Base-by-base conservation (phyloP, 1,140 invertebrate species). In the Anastrepha obliqua region DNA sequence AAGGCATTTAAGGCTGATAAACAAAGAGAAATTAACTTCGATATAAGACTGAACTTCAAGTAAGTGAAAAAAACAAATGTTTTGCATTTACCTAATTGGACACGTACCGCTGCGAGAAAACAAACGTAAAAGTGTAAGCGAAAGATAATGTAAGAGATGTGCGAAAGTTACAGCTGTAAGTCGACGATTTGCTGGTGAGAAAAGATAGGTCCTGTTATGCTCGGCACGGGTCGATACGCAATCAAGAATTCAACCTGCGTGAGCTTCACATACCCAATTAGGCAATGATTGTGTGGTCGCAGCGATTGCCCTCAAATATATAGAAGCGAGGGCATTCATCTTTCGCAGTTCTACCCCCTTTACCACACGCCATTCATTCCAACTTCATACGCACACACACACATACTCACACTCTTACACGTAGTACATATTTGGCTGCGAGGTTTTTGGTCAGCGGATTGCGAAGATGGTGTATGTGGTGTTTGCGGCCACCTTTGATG, bases 211-310 rank as follows among this genome's bases (percentile, higher is more conserved):
- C 11, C 3, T 55, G 6, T 3, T 55, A 11, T 2, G 6, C 6
- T 8, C 51, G 51, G 8, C 64, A 67, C 9, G 29, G 70, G 29
- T 74, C n/a, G 70, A 2, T 15, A 42, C 42, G 70, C 70, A 74
- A 74, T 74, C 44, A 74, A 5, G 70, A 74, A 74, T 74, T 74
- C 44, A 15, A 47, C 2, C 15, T 74, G 42, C 70, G 70, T 74
- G 39, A 39, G 39, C 67, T 44, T 42, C 29, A 74, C 67, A 74
- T 74, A 42, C 13, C 15, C 44, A 47, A 74, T 51, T 74, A 51
- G 44, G 44, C 44, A 47, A 5, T 15, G 44, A 47, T 47, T 74
- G 70, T 74, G 44, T n/a, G 44, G 42, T 44, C 5, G 70, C 11
- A 44, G 44, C 11, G 62, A 20, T n/a, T 64, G 20, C 8, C 64